Percentiles rank a stretch among this genome's conserved stretches.
phyloP scores from a whole-genome alignment of 2,113 vertebrate genomes.

The Carassius auratus region DNA sequence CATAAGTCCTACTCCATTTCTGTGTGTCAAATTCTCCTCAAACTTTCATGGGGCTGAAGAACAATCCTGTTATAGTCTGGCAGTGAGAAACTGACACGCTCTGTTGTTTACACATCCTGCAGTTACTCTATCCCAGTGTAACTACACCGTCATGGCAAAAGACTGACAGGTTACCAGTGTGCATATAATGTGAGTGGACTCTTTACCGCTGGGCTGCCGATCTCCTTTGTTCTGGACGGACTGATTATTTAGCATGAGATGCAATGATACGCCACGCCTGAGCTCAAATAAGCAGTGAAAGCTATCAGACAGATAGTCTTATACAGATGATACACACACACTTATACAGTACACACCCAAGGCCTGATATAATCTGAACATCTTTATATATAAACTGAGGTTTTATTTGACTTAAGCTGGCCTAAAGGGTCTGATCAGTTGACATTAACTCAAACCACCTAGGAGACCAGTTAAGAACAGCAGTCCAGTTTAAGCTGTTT shows the following conservation, averaged over 20 bases:
- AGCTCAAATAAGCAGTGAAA: conserved; percentile 7
- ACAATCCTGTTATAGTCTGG: conserved; percentile 35
- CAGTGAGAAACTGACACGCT: conserved; percentile 59
- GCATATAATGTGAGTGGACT: background rate
- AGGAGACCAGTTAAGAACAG: background rate
- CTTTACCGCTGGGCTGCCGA: conserved; percentile 49
- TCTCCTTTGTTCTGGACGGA: conserved; percentile 33
- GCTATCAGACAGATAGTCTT: conserved; percentile 18
- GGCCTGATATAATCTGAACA: background rate
- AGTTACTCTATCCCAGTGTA: conserved; percentile 49
- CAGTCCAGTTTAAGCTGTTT: background rate
- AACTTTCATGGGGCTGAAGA: conserved; percentile 66
- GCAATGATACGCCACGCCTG: background rate
- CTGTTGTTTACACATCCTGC: conserved; percentile 51
- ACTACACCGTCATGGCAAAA: conserved; percentile 50
- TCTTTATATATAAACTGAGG: too few species aligned
- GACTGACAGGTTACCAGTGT: conserved; percentile 51
- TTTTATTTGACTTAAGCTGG: too few species aligned
- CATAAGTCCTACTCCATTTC: conserved; percentile 6
- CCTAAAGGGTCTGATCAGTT: too few species aligned
- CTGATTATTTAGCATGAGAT: background rate
- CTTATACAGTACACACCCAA: background rate
- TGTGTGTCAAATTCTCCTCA: conserved; percentile 69
- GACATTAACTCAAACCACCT: background rate
- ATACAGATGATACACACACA: conserved; percentile 31